Evolutionary conservation across 2,888 invertebrate genomes (phyloP).

Genomic region (Chloroclystis v-ata): DNA sequence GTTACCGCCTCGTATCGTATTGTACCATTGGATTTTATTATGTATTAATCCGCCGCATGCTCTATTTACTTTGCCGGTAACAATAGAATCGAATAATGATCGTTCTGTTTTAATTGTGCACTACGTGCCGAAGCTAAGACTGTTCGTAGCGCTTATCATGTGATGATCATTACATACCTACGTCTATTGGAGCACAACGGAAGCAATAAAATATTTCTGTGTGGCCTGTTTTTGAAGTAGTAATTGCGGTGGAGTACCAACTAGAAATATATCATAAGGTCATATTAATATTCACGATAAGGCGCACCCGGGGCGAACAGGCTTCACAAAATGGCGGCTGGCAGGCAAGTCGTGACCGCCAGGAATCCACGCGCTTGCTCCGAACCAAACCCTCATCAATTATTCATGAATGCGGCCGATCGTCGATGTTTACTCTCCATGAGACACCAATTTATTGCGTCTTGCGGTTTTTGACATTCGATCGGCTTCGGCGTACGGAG

Average conservation of each 20-base stretch:
- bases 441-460: slow-evolving; percentile 75
- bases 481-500: slow-evolving; percentile 54
- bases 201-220: slow-evolving; percentile 44
- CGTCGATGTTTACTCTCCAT: slow-evolving; percentile 74
- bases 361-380: slow-evolving; percentile 70
- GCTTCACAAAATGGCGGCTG: slow-evolving; percentile 75
- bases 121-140: slow-evolving; percentile 53
- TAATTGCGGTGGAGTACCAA: slow-evolving; percentile 35
- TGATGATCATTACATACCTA: slow-evolving; percentile 54
- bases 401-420: slow-evolving; percentile 76
- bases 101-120: slow-evolving; percentile 63
- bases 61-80: slow-evolving; percentile 67
- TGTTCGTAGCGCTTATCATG: slow-evolving; percentile 52
- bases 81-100: slow-evolving; percentile 72
- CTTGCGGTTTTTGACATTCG: slow-evolving; percentile 75
- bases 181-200: slow-evolving; percentile 49
- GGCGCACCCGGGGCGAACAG: slow-evolving; percentile 58
- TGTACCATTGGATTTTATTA: slow-evolving; percentile 63
- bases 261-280: slow-evolving; percentile 51
- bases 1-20: slow-evolving; percentile 50
- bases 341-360: slow-evolving; percentile 70
- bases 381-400: slow-evolving; percentile 73
- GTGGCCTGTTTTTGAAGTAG: slow-evolving; percentile 36
- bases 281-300: slow-evolving; percentile 66
- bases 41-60: slow-evolving; percentile 63